These are phyloP conservation scores for Muscicapa striata DNA, from an alignment of 2,797 vertebrate species.

Conservation along the genomic window DNA sequence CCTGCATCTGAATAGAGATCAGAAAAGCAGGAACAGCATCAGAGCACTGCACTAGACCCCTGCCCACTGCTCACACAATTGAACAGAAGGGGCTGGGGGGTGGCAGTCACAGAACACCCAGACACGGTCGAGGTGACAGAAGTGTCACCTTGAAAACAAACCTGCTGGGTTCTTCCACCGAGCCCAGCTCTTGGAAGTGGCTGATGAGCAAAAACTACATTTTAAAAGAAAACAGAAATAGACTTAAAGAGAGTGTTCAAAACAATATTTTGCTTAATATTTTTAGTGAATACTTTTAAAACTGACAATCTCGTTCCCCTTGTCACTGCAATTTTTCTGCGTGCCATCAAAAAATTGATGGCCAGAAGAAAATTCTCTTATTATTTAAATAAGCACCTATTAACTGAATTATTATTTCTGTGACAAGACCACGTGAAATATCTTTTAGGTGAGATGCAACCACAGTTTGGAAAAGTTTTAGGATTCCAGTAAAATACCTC, in stretches of 20 bases:
- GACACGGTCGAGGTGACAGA: not conserved
- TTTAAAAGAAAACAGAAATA: not conserved
- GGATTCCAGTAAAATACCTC: not conserved
- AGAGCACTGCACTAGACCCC: not conserved
- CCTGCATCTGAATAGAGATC: not conserved
- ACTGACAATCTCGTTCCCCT: not conserved
- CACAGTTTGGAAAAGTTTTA: not conserved
- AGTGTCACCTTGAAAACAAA: not conserved
- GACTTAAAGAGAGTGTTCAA: not conserved
- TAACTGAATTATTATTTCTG: not conserved
- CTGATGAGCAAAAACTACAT: not conserved
- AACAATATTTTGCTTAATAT: not conserved
- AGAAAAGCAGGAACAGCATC: not conserved
- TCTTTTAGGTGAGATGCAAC: not conserved
- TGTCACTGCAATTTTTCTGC: not conserved
- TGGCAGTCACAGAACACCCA: not conserved
- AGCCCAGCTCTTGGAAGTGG: not conserved
- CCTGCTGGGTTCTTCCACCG: not conserved
- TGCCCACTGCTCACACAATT: not conserved
- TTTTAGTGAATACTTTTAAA: not conserved
- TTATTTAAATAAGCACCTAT: not conserved
- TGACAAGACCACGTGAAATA: not conserved
- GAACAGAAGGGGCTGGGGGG: not conserved
- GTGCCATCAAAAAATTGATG: not conserved
- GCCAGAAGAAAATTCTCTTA: not conserved